Evolutionary conservation across 2,113 vertebrate species (phyloP).

Genomic region (Chaetorhynchus papuensis): DNA sequence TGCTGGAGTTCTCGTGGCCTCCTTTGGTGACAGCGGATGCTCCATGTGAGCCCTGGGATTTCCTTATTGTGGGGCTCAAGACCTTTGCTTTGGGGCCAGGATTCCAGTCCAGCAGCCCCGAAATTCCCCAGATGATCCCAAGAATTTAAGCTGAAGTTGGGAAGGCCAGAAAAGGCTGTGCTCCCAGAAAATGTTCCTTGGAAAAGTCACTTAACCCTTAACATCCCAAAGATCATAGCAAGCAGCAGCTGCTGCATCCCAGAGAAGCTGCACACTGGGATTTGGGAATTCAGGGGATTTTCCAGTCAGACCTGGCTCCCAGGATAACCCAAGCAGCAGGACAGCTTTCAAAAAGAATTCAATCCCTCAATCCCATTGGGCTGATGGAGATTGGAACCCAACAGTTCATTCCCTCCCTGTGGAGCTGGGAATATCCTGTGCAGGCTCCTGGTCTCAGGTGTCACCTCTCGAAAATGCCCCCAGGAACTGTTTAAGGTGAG

Average conservation of each 20-base stretch:
- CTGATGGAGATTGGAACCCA: background rate
- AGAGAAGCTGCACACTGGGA: background rate
- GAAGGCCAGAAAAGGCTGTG: background rate
- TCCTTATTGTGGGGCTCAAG: background rate
- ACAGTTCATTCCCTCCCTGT: background rate
- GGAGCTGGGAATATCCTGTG: background rate
- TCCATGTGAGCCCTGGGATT: background rate
- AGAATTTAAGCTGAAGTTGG: background rate
- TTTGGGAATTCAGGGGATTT: background rate
- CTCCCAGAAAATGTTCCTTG: background rate
- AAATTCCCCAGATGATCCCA: background rate
- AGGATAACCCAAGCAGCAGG: background rate
- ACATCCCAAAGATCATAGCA: background rate
- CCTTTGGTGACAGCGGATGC: background rate
- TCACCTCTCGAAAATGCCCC: background rate
- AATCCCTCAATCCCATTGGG: background rate
- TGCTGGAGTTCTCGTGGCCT: rapidly evolving
- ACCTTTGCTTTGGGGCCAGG: background rate
- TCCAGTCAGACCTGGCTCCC: background rate
- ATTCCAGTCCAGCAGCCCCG: background rate
- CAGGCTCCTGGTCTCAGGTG: background rate
- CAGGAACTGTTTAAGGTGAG: background rate
- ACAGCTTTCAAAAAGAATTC: background rate
- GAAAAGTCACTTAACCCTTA: background rate
- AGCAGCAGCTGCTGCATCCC: background rate